phyloP scores from a whole-genome alignment of 2,888 invertebrate genomes.

The Aphidoletes aphidimyza region DNA sequence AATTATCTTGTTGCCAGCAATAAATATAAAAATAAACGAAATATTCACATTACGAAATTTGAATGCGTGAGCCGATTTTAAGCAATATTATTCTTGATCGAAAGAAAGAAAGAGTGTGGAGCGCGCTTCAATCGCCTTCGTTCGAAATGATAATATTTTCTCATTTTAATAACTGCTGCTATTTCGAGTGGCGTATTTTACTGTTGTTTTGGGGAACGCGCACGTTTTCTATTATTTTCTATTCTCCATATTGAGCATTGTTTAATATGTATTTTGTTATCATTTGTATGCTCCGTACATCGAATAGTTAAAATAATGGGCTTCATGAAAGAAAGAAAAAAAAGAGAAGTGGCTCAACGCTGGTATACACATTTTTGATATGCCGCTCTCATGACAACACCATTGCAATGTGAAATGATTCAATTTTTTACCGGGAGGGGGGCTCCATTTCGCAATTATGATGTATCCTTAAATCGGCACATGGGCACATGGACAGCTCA shows the following conservation, averaged over 20 bases:
- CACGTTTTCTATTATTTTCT: too few relatives aligned
- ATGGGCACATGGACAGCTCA: neutral
- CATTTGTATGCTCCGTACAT: constrained; percentile 3
- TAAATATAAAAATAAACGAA: neutral
- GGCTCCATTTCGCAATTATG: neutral
- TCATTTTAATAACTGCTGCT: neutral
- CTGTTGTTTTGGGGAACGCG: too few relatives aligned
- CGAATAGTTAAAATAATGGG: too few relatives aligned
- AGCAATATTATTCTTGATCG: too few relatives aligned
- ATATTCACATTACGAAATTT: constrained; percentile 22
- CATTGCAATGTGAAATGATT: too few relatives aligned
- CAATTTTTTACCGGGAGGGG: too few relatives aligned
- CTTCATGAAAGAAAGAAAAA: neutral
- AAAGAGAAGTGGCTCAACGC: neutral
- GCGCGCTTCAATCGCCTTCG: too few relatives aligned
- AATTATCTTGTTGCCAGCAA: neutral
- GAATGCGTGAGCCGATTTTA: too few relatives aligned
- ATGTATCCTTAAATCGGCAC: neutral
- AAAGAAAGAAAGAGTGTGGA: too few relatives aligned
- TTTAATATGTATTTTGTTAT: neutral
- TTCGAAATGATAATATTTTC: neutral
- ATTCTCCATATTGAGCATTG: too few relatives aligned
- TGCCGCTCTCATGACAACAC: too few relatives aligned
- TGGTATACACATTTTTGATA: too few relatives aligned
- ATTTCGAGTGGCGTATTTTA: neutral